Base-by-base conservation (phyloP, 2,888 invertebrate species). In the Trachelus tabidus region DNA sequence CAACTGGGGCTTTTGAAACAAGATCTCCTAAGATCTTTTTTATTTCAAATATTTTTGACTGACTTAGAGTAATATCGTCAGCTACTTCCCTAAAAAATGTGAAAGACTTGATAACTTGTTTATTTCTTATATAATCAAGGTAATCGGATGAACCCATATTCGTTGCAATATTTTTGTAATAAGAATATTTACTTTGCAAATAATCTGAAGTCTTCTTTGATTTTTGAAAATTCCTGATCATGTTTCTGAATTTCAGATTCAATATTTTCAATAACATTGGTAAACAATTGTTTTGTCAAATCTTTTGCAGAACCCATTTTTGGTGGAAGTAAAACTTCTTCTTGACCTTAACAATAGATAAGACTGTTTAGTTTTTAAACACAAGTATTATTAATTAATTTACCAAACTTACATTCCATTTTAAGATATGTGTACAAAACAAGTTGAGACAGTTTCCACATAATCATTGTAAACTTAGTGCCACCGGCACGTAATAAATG, bases 361-460 rank as follows among this genome's bases (percentile, higher is more conserved):
- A 73, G 35, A 73, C 34, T 33, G 9, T 11, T 12, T 30, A 30
- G 30, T 31, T 75, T 56, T 33, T 30, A n/a, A 56, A 56, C 9
- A 68, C 2, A 69, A 76, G 31, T 68, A 12, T 30, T 35, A 73
- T 31, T 3, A 35, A 31, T 34, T 75, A 68, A 56, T 68, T 23
- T 75, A 79, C 4, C 76, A 56, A 77, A 78, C 81, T 85, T 85
- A 89, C 89, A 81, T 81, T 88, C 77, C 79, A 80, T 81, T 40
- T 77, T 82, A n/a, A 91, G 77, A 73, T 85, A 89, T 35, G 80
- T 83, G 71, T 87, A 86, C 34, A 91, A 15, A 9, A 85, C 86
- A 56, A 89, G 87, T 34, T 87, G 81, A 1, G 91, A 91, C 4
- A 91, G 82, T 80, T 88, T 88, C 86, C 86, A 89, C 90, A 91